Conservation (phyloP, 2,797 vertebrate genomes). For the Trematomus bernacchii region DNA sequence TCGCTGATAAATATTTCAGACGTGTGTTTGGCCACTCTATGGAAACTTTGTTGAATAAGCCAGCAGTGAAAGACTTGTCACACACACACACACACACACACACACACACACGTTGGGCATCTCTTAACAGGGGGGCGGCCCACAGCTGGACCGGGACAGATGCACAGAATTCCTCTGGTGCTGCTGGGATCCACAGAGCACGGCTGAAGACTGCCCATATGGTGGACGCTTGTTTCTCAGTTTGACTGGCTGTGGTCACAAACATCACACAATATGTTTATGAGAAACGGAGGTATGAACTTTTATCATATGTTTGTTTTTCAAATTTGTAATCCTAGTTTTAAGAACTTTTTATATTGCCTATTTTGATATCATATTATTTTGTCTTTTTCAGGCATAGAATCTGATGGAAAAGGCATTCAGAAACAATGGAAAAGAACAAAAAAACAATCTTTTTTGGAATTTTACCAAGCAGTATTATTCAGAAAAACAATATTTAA, state of each 20-base stretch:
- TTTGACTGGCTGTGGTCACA: conserved; percentile 47
- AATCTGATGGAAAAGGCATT: background rate
- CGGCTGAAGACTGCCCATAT: conserved; percentile 69
- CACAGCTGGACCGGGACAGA: conserved; percentile 82
- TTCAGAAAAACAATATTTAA: too few species aligned
- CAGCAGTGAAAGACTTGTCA: conserved; percentile 79
- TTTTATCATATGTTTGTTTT: background rate
- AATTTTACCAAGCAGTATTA: background rate
- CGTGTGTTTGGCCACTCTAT: conserved; percentile 79
- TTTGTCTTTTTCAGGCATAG: background rate
- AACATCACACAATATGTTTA: background rate
- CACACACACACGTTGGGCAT: conserved; percentile 38
- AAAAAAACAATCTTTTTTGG: background rate
- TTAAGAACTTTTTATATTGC: background rate
- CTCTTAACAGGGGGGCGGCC: conserved; percentile 62
- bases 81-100: background rate
- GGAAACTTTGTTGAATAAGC: conserved; percentile 87
- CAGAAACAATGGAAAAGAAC: background rate
- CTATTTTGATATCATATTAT: background rate
- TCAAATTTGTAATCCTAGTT: background rate
- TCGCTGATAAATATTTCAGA: conserved; percentile 87
- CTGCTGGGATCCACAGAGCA: conserved; percentile 63
- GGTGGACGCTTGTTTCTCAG: conserved; percentile 54
- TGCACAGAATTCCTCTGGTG: conserved; percentile 81
- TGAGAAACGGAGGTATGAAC: background rate